Conservation (phyloP, 2,888 invertebrate genomes). For the Cheilosia vernalis region DNA sequence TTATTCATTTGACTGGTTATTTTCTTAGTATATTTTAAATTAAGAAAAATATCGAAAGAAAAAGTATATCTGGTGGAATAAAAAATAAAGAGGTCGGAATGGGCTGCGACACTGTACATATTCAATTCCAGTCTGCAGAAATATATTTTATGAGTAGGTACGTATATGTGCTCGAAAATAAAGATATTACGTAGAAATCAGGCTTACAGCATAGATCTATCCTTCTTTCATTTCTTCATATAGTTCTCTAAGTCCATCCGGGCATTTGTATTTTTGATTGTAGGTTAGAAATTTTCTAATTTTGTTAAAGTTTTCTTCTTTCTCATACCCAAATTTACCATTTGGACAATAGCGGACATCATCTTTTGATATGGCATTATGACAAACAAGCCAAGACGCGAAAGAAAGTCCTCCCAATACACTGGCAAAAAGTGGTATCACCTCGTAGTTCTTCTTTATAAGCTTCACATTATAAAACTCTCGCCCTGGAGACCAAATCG, state of each 20-base stretch:
- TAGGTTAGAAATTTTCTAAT: neutral
- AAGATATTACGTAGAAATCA: too few species aligned
- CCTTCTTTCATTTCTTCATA: constrained; percentile 3
- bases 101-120: too few species aligned
- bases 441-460: neutral
- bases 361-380: neutral
- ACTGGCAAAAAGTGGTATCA: neutral
- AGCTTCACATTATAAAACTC: neutral
- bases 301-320: constrained; percentile 1
- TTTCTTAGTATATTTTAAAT: too few species aligned
- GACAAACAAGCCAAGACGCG: neutral
- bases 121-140: too few species aligned
- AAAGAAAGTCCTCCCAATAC: neutral
- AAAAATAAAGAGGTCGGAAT: too few species aligned
- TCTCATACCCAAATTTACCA: constrained; percentile 9
- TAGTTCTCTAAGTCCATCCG: neutral
- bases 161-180: too few species aligned
- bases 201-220: neutral
- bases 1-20: too few species aligned
- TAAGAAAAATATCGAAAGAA: too few species aligned
- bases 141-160: too few species aligned
- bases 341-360: neutral
- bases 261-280: constrained; percentile 7
- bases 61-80: too few species aligned
- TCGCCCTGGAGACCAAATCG: neutral